A percentile compares a stretch with the other conserved stretches of the same genome.
phyloP scores from a whole-genome alignment of 1,140 invertebrate species.

The Saccostrea glomerata region DNA sequence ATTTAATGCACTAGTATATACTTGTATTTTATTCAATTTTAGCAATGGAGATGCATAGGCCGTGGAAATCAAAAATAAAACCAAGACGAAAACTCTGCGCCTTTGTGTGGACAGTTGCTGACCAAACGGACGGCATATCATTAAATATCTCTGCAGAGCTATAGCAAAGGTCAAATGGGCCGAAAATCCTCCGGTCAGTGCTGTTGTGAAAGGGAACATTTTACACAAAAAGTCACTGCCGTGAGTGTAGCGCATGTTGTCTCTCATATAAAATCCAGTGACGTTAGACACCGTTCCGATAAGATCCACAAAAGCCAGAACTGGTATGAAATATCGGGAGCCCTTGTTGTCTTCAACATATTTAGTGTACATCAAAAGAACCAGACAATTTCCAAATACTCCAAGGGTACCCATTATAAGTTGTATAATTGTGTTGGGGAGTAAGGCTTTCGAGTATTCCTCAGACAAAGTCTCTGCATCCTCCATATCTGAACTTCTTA shows the following conservation, averaged over 20 bases:
- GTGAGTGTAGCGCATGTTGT: not conserved
- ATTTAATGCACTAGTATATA: not conserved
- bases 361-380: not conserved
- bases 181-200: not conserved
- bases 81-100: no score
- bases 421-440: no score
- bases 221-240: not conserved
- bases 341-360: not conserved
- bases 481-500: no score
- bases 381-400: not conserved
- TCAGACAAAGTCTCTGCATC: no score
- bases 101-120: not conserved
- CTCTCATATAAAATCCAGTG: not conserved
- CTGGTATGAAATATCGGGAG: not conserved
- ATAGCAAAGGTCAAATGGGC: not conserved
- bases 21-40: not conserved
- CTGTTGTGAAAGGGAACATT: not conserved
- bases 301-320: not conserved
- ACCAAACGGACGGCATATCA: constrained; percentile 7
- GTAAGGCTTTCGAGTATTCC: no score
- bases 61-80: no score
- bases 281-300: not conserved
- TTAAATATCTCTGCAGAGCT: not conserved
- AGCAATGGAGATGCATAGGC: not conserved
- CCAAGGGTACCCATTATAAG: no score